phyloP scores from a whole-genome alignment of 2,888 invertebrate genomes.

The Oscheius sp. region DNA sequence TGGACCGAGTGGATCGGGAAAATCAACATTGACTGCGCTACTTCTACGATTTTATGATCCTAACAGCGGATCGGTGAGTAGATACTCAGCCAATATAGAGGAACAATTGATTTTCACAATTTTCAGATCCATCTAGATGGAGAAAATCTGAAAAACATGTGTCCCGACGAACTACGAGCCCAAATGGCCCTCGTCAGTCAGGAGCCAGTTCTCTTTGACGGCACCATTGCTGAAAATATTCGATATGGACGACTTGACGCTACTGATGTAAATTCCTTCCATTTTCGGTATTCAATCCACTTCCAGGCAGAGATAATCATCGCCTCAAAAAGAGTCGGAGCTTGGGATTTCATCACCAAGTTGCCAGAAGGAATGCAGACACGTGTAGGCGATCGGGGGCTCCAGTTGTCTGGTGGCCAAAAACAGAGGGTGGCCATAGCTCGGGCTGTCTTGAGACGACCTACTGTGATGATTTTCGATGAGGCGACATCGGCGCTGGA shows the following conservation, averaged over 20 bases:
- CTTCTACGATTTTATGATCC: constrained; percentile 71
- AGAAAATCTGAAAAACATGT: constrained; percentile 70
- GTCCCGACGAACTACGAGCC: constrained; percentile 73
- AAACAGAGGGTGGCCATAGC: constrained; percentile 71
- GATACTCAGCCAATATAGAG: not conserved
- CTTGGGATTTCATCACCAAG: constrained; percentile 69
- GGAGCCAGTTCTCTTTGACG: constrained; percentile 74
- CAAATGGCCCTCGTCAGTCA: constrained; percentile 75
- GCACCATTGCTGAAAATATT: constrained; percentile 71
- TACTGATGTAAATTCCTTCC: constrained; percentile 46
- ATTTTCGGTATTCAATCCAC: not conserved
- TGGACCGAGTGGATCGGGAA: constrained; percentile 70
- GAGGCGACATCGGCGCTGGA: constrained; percentile 72
- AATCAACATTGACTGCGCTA: constrained; percentile 70
- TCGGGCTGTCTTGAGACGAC: constrained; percentile 61
- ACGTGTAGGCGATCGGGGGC: constrained; percentile 68
- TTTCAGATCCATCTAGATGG: constrained; percentile 72
- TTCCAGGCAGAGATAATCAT: constrained; percentile 68
- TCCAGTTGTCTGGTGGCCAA: constrained; percentile 65
- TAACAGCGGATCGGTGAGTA: constrained; percentile 58
- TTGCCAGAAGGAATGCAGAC: constrained; percentile 72
- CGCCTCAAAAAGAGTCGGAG: constrained; percentile 70
- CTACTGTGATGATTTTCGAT: constrained; percentile 61
- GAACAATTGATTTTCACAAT: not conserved
- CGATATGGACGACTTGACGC: constrained; percentile 68